Evolutionary conservation across 1,140 invertebrate species (phyloP).

Genomic region (Bradynema listronoti): DNA sequence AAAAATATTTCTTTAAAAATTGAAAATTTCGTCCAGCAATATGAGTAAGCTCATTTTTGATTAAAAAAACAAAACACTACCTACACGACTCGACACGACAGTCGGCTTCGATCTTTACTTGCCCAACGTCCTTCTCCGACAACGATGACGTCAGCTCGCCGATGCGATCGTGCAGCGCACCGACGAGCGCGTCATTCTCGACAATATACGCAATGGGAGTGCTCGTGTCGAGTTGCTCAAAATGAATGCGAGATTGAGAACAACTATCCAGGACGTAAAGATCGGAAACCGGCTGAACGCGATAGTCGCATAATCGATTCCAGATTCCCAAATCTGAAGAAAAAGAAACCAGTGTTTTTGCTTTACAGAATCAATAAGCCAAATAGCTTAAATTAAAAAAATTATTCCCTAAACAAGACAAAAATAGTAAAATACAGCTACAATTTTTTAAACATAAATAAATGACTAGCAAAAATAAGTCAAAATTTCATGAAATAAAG

Average conservation of each 20-base stretch:
- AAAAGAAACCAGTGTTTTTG: too few relatives aligned
- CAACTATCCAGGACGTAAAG: constrained; percentile 39
- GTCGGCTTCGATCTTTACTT: too few relatives aligned
- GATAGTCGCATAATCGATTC: constrained; percentile 26
- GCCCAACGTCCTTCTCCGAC: constrained; percentile 18
- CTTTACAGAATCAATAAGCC: too few relatives aligned
- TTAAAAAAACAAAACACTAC: too few relatives aligned
- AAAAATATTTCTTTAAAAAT: too few relatives aligned
- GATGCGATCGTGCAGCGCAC: constrained; percentile 33
- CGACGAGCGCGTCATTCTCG: constrained; percentile 35
- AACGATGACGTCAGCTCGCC: constrained; percentile 28
- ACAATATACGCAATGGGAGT: constrained; percentile 33
- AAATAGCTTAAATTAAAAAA: too few relatives aligned
- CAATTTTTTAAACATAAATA: neutral
- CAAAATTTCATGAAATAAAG: neutral
- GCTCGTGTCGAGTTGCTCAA: constrained; percentile 19
- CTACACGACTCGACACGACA: too few relatives aligned
- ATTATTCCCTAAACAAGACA: too few relatives aligned
- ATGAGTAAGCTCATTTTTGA: too few relatives aligned
- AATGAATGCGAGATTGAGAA: constrained; percentile 35
- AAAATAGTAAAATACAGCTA: neutral
- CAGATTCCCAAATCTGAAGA: constrained; percentile 40
- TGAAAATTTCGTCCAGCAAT: constrained; percentile 22
- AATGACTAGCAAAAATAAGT: constrained; percentile 4
- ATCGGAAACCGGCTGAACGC: constrained; percentile 33